Base-by-base conservation (phyloP, 92 coral and sea anemone genomes). In the Isaurus tuberculatus region DNA sequence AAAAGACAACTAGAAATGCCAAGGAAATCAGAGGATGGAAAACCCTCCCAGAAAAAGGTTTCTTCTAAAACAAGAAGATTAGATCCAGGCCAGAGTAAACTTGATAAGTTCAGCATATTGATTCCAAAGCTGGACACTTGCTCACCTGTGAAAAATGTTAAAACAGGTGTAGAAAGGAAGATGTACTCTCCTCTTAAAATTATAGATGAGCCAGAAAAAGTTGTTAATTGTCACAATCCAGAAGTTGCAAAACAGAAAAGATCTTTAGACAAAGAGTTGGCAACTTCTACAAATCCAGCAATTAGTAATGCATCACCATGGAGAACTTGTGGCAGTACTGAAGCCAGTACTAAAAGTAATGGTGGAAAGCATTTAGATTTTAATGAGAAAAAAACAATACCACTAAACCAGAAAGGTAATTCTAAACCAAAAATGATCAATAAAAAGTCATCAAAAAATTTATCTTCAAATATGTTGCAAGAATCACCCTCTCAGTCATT, bases 21-120 rank as follows among this genome's bases (percentile, higher is more conserved):
- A 9, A 65, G 30, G 19, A 91, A 93, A 51, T 15, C 49, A 19
- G 90, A 88, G 73, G 65, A 82, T 48, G 67, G 34, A 68, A 33
- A 60, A 29, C 27, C 37, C 51, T 48, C 63, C 28, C 43, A 80
- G 27, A 67, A 72, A 26, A 66, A 31, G 27, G 13, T 58, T 22
- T 65, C 86, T 20, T 75, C 70, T 13, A 88, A 88, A 46, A 49
- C 77, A 8, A 81, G 70, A 80, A 91, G 88, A 70, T 27, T 58
- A 10, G 93, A 87, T 49, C 91, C 92, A 36, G 72, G 90, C 17
- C 98, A 93, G 83, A 82, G 83, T 68, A 93, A 90, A 20, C 88
- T 93, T 0, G 97, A 92, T 42, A 86, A 84, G 26, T 92, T 92
- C 48, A 86, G 89, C 40, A 81, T 79, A 4, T 65, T 65, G 31